Conservation (phyloP, 2,797 vertebrate species). For the Ispidina picta region DNA sequence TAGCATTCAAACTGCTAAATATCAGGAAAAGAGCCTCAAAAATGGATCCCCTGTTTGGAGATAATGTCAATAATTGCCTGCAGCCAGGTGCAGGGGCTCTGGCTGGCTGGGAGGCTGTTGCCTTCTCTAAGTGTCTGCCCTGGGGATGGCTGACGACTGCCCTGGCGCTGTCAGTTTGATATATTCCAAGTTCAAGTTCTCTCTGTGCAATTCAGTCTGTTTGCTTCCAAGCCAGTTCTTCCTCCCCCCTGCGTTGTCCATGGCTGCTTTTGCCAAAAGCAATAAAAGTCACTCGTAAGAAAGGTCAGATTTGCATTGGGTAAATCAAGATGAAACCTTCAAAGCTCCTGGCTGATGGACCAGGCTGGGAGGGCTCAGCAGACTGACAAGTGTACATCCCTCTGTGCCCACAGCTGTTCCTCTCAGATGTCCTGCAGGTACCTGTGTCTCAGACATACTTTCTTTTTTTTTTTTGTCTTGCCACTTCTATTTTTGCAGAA, state of each 20-base stretch:
- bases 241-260: slow-evolving; percentile 2
- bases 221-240: slow-evolving; percentile 52
- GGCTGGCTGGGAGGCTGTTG: slow-evolving; percentile 31
- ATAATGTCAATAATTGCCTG: slow-evolving; percentile 82
- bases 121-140: slow-evolving; percentile 47
- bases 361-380: background rate
- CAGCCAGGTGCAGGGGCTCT: slow-evolving; percentile 79
- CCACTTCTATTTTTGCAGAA: background rate
- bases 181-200: slow-evolving; percentile 65
- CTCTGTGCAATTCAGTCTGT: slow-evolving; percentile 22
- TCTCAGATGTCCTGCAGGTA: background rate
- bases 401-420: background rate
- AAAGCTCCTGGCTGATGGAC: slow-evolving; percentile 32
- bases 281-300: slow-evolving; percentile 66
- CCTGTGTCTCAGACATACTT: fast-evolving
- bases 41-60: slow-evolving; percentile 66
- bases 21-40: slow-evolving; percentile 73
- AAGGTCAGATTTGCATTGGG: slow-evolving; percentile 69
- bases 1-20: slow-evolving; percentile 80
- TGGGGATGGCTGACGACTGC: slow-evolving; percentile 41
- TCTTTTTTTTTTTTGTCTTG: background rate
- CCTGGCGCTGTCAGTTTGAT: slow-evolving; percentile 59
- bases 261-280: slow-evolving; percentile 74
- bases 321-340: slow-evolving; percentile 55
- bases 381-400: background rate